Conservation (phyloP, 2,888 invertebrate genomes). For the Himalopsyche japonica region DNA sequence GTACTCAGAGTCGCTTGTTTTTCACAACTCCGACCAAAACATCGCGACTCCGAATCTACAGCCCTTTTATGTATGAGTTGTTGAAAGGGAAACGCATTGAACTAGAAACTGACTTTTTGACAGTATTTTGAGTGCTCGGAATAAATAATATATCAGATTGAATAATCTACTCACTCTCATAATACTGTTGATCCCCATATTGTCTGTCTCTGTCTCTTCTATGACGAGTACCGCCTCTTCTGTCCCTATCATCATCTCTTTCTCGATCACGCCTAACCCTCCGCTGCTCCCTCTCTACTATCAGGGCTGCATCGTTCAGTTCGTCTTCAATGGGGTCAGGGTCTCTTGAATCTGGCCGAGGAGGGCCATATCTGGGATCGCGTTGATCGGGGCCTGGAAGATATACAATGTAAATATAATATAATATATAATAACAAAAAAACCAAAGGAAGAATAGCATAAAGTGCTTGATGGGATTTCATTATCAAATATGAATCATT, state of each 20-base stretch:
- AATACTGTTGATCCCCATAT: conserved; percentile 30
- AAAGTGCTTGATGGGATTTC: too few relatives aligned
- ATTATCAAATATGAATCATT: too few relatives aligned
- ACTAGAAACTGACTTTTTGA: too few relatives aligned
- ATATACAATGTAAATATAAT: too few relatives aligned
- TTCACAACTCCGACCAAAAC: too few relatives aligned
- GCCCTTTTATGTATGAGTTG: too few relatives aligned
- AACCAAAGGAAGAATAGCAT: too few relatives aligned
- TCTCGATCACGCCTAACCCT: conserved; percentile 37
- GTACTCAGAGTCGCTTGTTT: too few relatives aligned
- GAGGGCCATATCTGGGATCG: conserved; percentile 47
- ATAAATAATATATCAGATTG: neutral
- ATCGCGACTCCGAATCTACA: too few relatives aligned
- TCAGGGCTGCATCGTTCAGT: conserved; percentile 35
- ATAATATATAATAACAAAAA: too few relatives aligned
- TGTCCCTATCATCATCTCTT: conserved; percentile 26
- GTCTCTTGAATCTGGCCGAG: conserved; percentile 52
- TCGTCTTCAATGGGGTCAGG: conserved; percentile 50
- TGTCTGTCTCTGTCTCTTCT: conserved; percentile 20
- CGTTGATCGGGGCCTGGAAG: conserved; percentile 23
- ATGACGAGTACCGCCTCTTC: conserved; percentile 6
- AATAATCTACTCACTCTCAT: conserved; percentile 22
- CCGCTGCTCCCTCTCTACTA: conserved; percentile 22
- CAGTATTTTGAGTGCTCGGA: too few relatives aligned
- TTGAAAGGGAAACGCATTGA: too few relatives aligned